Base-by-base conservation (phyloP, 2,113 vertebrate genomes). In the Poeciliopsis turrubarensis region DNA sequence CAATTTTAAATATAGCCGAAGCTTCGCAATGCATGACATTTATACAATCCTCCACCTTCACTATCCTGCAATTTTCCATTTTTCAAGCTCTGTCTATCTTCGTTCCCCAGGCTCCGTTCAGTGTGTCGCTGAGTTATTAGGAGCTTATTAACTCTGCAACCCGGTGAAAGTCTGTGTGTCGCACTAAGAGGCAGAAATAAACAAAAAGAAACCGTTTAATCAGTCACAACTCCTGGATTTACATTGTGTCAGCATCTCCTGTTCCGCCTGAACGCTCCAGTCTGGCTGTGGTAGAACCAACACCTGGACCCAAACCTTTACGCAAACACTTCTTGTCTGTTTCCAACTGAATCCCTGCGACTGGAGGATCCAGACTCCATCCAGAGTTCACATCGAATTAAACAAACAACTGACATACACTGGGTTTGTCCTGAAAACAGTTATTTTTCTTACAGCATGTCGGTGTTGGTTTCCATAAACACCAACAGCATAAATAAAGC, bases 101-200 rank as follows among this genome's bases (percentile, higher is more conserved):
- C n/a, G 29, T 70, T 72, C 32, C 75, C 66, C 39, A 51, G 70
- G 60, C 62, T 60, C 54, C 75, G 32, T 72, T 68, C 72, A 82
- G 67, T 41, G 68, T 26, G 26, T 78, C 27, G 68, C 65, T n/a
- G 80, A 82, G 62, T 82, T 77, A 84, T 86, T 85, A 82, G 44
- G 39, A 29, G 74, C 69, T 26, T 41, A 83, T 85, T 80, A 77
- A 77, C 77, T 73, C 72, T 47, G 8, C 72, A 80, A 86, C 82
- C 74, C 30, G 47, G 44, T 31, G 66, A 57, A 80, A 75, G 30
- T 37, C n/a, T 69, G 68, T 54, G 2, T 19, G 13, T 22, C 41
- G 25, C 6, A 25, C 3, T 9, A 47, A 25, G 27, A n/a, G 30
- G 62, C 31, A 19, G 37, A 73, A 9, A 70, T 3, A 15, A 34